Base-by-base conservation (phyloP, 30 jellyfish, hydroid and myxozoan species). In the Cassiopea xamachana region DNA sequence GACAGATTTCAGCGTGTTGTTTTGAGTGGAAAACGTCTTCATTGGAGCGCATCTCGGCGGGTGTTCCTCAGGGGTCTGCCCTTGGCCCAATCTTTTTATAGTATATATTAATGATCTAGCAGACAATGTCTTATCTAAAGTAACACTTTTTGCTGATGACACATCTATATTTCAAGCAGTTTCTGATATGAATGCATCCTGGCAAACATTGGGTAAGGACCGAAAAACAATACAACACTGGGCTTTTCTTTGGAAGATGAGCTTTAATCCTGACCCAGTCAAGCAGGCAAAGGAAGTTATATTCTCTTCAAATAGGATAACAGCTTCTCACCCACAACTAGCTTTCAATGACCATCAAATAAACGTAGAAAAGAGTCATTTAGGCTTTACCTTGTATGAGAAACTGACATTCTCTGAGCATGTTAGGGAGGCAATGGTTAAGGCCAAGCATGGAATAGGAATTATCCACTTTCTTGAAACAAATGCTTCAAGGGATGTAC, bases 31-130 rank as follows among this genome's bases (percentile, higher is more conserved):
- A 77, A 77, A 58, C 48, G 75, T 77, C 51, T 9, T 7, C 16
- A 18, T 27, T n/a, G 86, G 43, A 77, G 44, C 18, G 73, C 12
- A 12, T 10, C 44, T 1, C 73, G 16, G 48, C 67, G 18, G 86
- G 86, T 7, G 86, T 77, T 12, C 73, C 86, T 1, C 86, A 77
- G 44, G 71, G 86, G 71, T 77, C 86, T 46, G 86, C 44, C 75
- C 73, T 77, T 75, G 71, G 86, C 44, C 76, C 44, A 1, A 12
- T 77, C 2, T 77, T 43, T 77, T 77, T 44, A 75, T 15, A 7
- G 62, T 77, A 7, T 77, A 43, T 77, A 77, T 77, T 19, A 19
- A 77, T 77, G 77, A 77, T 77, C 86, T 77, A 1, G 2, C 75
- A 2, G 76, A 77, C 73, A 77, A 77, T 58, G 3, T 77, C 9